Conservation (phyloP, 2,797 vertebrate genomes). For the Scleropages formosus region DNA sequence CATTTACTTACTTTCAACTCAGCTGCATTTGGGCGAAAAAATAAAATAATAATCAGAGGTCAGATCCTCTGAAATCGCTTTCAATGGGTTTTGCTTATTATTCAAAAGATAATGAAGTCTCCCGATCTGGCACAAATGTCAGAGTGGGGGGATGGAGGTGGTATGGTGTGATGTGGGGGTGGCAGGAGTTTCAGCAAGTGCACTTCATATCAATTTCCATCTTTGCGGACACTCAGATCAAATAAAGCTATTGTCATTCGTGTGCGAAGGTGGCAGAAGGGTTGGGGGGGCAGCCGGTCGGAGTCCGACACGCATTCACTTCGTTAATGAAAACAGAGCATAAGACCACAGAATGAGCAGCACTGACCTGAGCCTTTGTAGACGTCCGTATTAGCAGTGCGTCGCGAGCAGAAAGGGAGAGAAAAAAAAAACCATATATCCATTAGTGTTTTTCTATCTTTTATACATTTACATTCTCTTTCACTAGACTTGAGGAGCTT, state of each 20-base stretch:
- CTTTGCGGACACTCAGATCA: background rate
- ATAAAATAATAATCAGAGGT: slow-evolving; percentile 6
- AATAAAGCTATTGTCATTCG: slow-evolving; percentile 9
- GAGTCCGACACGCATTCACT: slow-evolving; percentile 19
- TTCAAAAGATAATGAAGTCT: slow-evolving; percentile 30
- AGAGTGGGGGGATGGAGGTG: background rate
- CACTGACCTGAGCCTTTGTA: slow-evolving; percentile 86
- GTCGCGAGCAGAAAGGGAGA: slow-evolving; percentile 70
- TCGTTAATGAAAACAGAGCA: slow-evolving; percentile 1
- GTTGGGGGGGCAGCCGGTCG: no score
- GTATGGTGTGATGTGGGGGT: no score
- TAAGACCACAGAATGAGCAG: slow-evolving; percentile 62
- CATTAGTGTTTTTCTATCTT: slow-evolving; percentile 62
- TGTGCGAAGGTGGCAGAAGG: background rate
- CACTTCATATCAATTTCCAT: slow-evolving; percentile 13
- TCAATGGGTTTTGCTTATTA: slow-evolving; percentile 10
- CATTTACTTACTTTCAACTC: background rate
- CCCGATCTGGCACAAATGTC: slow-evolving; percentile 14
- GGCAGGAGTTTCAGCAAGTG: background rate
- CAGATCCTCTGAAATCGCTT: background rate
- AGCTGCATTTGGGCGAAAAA: background rate
- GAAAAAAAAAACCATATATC: slow-evolving; percentile 69
- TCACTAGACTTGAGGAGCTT: no score
- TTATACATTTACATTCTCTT: background rate
- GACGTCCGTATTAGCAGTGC: slow-evolving; percentile 76